Evolutionary conservation across 2,797 vertebrate species (phyloP).

Genomic region (Petrocephalus schoutedeni): DNA sequence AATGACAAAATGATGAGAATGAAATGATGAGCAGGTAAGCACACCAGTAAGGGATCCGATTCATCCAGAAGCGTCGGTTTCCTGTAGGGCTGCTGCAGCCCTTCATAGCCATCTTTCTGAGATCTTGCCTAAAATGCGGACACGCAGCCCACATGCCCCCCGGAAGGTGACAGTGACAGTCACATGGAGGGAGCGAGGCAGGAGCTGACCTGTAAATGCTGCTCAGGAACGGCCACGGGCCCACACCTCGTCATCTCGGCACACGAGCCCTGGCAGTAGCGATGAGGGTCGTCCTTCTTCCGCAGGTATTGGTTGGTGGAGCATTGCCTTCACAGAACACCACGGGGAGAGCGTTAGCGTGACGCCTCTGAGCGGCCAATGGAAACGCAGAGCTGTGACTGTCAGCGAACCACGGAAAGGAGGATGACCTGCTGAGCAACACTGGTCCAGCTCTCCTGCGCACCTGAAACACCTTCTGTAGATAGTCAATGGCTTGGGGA

Average conservation of each 20-base stretch:
- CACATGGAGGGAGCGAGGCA: background rate
- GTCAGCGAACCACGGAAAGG: background rate
- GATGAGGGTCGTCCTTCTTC: conserved; percentile 84
- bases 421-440: conserved; percentile 79
- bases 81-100: background rate
- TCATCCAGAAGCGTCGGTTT: background rate
- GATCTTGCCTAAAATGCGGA: background rate
- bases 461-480: conserved; percentile 85
- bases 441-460: conserved; percentile 73
- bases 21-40: background rate
- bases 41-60: background rate
- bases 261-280: conserved; percentile 84
- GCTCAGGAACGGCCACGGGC: conserved; percentile 80
- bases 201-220: conserved; percentile 82
- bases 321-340: conserved; percentile 74
- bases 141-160: no score
- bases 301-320: conserved; percentile 84
- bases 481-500: conserved; percentile 87
- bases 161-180: background rate
- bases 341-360: conserved; percentile 9
- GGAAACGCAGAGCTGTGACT: background rate
- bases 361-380: background rate
- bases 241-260: conserved; percentile 80
- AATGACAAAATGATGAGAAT: no score
- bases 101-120: background rate